Base-by-base conservation (phyloP, 2,888 invertebrate genomes). In the Cynaeus angustus region DNA sequence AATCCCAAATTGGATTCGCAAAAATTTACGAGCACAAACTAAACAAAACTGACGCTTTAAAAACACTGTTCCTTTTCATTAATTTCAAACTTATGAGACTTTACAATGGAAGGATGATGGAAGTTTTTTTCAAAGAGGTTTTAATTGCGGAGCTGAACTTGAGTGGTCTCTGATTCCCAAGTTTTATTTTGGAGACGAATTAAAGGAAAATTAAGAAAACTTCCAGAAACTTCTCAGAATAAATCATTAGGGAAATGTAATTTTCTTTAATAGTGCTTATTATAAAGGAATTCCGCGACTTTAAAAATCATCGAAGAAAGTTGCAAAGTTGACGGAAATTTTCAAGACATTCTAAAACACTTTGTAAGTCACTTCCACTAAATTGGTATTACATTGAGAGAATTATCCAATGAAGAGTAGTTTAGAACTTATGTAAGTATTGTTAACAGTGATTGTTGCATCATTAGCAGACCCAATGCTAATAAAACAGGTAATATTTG, bases 231-330 rank as follows among this genome's bases (percentile, higher is more conserved):
- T 56, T 55, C 9, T 13, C 33, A 16, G 37, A 45, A 59, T 59
- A 59, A 59, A 59, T 59, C 59, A 59, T 58, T 58, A 58, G 21
- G 59, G 26, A 59, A 45, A 56, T 41, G 21, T 14, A 43, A 58
- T 45, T 58, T 43, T 38, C 12, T 43, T n/a, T 43, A 59, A 59
- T 45, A 59, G 46, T 46, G 16, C 30, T 56, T 56, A 37, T 43
- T 41, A 56, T 43, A 9, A 16, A 5, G 33, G 38, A 4, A 7
- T 30, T 55, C 26, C 56, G 41, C 12, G 16, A n/a, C 28, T 26
- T n/a, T 50, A 28, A 46, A 46, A 46, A 33, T 33, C 9, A 2
- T 33, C 9, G 7, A n/a, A 33, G 33, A 33, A 33, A 33, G 9
- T 33, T 33, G 33, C 9, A 9, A 6, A 7, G 33, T 33, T 33